phyloP scores from a whole-genome alignment of 2,113 vertebrate species.

The Zosterops lateralis region DNA sequence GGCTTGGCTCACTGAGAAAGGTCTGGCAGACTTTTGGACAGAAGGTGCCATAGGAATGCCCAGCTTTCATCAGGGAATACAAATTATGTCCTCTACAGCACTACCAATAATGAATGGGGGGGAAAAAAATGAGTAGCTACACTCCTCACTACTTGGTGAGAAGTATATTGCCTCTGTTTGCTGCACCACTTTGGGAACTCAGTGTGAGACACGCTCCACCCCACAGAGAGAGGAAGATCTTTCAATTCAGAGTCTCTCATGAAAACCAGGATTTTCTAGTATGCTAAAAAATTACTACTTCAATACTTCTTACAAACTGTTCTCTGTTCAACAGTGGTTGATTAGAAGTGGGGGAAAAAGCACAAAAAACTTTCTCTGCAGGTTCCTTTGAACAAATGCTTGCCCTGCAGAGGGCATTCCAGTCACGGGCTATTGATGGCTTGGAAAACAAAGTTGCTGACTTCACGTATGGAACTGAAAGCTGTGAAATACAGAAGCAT shows the following conservation, averaged over 20 bases:
- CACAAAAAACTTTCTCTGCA: neutral
- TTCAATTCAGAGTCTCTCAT: neutral
- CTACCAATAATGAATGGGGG: neutral
- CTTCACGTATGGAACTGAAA: neutral
- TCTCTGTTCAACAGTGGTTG: neutral
- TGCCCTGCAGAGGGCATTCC: neutral
- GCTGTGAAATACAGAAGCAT: neutral
- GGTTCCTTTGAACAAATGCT: accelerated
- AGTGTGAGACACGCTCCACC: neutral
- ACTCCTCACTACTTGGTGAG: neutral
- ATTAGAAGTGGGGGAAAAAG: neutral
- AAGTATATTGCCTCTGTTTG: neutral
- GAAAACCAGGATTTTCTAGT: neutral
- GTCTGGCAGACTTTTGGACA: neutral
- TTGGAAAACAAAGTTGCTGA: neutral
- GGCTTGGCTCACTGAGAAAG: neutral
- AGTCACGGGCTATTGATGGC: neutral
- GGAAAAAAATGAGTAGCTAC: neutral
- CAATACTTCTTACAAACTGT: neutral
- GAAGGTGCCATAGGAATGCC: neutral
- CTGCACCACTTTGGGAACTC: neutral
- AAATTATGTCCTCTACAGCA: neutral
- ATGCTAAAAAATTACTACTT: neutral
- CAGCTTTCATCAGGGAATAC: too few species aligned
- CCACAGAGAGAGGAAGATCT: neutral